Percentiles rank a stretch among this genome's conserved stretches.
Conservation (phyloP, 2,113 vertebrate species). For the Empidonax alnorum region DNA sequence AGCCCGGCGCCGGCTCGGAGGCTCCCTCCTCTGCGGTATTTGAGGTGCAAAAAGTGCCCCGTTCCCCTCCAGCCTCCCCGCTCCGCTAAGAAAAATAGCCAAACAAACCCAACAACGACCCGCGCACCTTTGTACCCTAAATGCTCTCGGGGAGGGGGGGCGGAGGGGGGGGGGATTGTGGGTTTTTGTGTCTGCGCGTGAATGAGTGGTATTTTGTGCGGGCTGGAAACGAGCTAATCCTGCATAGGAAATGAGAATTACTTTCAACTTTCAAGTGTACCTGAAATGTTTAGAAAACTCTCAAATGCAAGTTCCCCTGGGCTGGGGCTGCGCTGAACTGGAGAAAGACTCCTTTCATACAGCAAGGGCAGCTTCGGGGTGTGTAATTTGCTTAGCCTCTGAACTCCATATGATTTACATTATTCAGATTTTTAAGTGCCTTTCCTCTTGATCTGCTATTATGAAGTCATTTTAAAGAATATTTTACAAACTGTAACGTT, state of each 20-base stretch:
- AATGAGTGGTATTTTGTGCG: conserved; percentile 80
- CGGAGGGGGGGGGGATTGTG: background rate
- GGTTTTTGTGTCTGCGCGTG: conserved; percentile 57
- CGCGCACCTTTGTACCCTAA: background rate
- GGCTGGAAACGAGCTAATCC: conserved; percentile 83
- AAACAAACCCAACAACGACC: background rate
- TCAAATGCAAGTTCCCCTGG: conserved; percentile 83
- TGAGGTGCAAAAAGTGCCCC: background rate
- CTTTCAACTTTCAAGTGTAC: conserved; percentile 89
- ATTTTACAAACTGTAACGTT: conserved; percentile 74
- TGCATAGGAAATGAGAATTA: conserved; percentile 90
- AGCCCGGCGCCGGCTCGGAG: background rate
- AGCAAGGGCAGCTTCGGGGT: conserved; percentile 77
- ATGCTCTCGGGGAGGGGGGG: background rate
- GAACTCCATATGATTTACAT: conserved; percentile 84
- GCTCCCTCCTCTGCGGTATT: background rate
- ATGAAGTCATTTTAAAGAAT: conserved; percentile 75
- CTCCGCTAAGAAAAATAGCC: too few species aligned
- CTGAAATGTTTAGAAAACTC: conserved; percentile 88
- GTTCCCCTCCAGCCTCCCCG: background rate
- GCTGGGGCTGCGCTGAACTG: conserved; percentile 77
- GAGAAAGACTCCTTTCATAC: conserved; percentile 93
- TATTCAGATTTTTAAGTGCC: conserved; percentile 78
- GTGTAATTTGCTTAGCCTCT: conserved; percentile 89
- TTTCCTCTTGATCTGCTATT: conserved; percentile 76